Base-by-base conservation (phyloP, 2,888 invertebrate species). In the Hecatera dysodea region DNA sequence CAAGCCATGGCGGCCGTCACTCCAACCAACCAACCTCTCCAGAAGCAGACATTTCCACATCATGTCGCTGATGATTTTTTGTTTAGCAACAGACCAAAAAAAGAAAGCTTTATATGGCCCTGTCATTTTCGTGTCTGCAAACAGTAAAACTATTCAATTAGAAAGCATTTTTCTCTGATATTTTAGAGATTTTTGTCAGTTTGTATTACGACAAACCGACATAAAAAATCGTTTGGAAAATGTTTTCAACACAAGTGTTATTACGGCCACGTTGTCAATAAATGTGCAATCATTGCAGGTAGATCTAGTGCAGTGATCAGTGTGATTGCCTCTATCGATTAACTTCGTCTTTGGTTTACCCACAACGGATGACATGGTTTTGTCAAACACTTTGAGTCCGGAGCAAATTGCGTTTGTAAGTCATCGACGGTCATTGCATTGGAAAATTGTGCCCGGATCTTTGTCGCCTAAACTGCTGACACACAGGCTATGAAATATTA, bases 121-220 rank as follows among this genome's bases (percentile, higher is more conserved):
- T 42, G 46, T 39, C 12, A 42, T 68, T 68, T 67, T 71, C 12
- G 19, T 53, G 39, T 19, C 50, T 42, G n/a, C 12, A 29, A 52
- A 48, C 39, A 50, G 22, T 19, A 36, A 17, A 36, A 7, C 8
- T 36, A 46, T 27, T 29, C 62, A 39, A 61, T 39, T 52, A 71
- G 36, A 36, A 24, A 48, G 12, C 62, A 67, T 56, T 68, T n/a
- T 67, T 29, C 39, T 29, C 56, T 72, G 83, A 83, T 81, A 64
- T 52, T 11, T n/a, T 71, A 64, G 67, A 73, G 48, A 73, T 69
- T 65, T 77, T 70, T 46, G n/a, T n/a, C n/a, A n/a, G n/a, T n/a
- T n/a, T n/a, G 19, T n/a, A 9, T 77, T 81, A 73, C 74, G 27
- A 36, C 55, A 76, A 73, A 57, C 59, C 44, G 19, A 39, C 39